Evolutionary conservation across 2,797 vertebrate species (phyloP).

Genomic region (Sphenodon punctatus): DNA sequence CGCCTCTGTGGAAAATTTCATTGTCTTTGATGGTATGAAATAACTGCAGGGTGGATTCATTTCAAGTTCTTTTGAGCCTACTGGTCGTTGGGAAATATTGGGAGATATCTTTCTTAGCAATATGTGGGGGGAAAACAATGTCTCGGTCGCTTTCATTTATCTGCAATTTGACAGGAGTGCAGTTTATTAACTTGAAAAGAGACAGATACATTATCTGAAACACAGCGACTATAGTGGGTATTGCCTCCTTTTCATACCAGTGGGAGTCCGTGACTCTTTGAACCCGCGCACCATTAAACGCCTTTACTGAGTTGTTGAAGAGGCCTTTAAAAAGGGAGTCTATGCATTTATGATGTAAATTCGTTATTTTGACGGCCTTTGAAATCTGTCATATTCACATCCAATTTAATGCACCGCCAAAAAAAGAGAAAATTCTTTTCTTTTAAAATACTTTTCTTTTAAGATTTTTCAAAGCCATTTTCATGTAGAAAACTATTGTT

Average conservation of each 20-base stretch:
- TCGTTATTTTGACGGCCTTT: conserved; percentile 94
- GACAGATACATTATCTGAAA: conserved; percentile 79
- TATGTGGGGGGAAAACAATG: conserved; percentile 79
- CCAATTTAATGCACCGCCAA: conserved; percentile 87
- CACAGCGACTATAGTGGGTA: conserved; percentile 81
- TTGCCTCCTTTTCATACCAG: conserved; percentile 85
- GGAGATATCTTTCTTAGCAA: conserved; percentile 81
- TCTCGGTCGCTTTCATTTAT: conserved; percentile 80
- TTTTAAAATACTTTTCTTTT: conserved; percentile 81
- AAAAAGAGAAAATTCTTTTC: conserved; percentile 78
- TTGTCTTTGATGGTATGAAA: conserved; percentile 90
- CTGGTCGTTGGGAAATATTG: conserved; percentile 82
- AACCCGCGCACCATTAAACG: conserved; percentile 93
- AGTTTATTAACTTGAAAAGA: conserved; percentile 84
- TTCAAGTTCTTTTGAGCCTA: conserved; percentile 81
- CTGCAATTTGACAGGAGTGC: conserved; percentile 83
- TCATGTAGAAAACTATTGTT: conserved; percentile 84
- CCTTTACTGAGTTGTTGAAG: conserved; percentile 90
- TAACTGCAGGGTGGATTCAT: conserved; percentile 88
- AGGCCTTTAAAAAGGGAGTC: conserved; percentile 88
- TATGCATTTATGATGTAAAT: conserved; percentile 96
- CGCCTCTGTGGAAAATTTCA: conserved; percentile 86
- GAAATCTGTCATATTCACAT: conserved; percentile 95
- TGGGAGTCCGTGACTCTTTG: conserved; percentile 92
- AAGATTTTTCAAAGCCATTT: conserved; percentile 84